Evolutionary conservation across 2,888 invertebrate species (phyloP).

Genomic region (Acanthosepion pharaonis): DNA sequence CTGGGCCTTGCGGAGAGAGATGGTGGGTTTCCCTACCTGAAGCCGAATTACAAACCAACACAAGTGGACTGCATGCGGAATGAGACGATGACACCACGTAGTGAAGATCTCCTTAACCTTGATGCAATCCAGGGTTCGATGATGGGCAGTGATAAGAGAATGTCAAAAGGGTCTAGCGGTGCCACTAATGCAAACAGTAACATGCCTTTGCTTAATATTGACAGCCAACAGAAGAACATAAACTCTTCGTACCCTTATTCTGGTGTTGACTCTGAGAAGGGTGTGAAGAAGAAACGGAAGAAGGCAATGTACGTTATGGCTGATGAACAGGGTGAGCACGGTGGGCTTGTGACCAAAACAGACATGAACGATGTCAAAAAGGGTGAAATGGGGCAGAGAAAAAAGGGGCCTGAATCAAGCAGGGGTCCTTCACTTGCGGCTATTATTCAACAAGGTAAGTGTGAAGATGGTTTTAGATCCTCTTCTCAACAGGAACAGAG

Average conservation of each 20-base stretch:
- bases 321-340: neutral
- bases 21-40: conserved; percentile 35
- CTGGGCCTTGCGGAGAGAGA: conserved; percentile 37
- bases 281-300: neutral
- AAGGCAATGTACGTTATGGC: neutral
- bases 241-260: conserved; percentile 34
- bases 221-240: conserved; percentile 14
- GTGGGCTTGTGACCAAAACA: conserved; percentile 24
- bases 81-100: conserved; percentile 40
- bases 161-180: neutral
- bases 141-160: neutral
- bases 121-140: conserved; percentile 40
- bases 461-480: neutral
- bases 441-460: conserved; percentile 39
- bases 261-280: neutral
- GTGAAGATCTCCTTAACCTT: conserved; percentile 34
- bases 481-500: neutral
- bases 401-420: neutral
- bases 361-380: conserved; percentile 21
- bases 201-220: neutral
- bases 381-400: neutral
- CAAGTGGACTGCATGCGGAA: conserved; percentile 36
- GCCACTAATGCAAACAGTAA: neutral
- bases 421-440: neutral
- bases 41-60: conserved; percentile 41